Base-by-base conservation (phyloP, 2,888 invertebrate genomes). In the Eupeodes luniger region DNA sequence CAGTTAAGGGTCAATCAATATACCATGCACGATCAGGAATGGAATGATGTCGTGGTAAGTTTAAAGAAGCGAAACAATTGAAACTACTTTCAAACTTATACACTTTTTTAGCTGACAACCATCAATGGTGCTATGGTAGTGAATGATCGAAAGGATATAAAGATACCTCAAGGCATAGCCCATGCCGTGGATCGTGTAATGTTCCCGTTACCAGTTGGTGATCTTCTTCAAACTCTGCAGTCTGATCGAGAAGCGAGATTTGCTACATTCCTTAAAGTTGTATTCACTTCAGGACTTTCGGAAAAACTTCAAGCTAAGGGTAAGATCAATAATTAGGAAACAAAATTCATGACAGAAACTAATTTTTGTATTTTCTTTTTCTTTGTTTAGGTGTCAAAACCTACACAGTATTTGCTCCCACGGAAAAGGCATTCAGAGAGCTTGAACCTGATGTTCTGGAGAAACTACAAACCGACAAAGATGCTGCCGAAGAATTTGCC, bases 121-220 rank as follows among this genome's bases (percentile, higher is more conserved):
- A 96, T 98, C 91, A 98, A 98, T 91, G 98, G 98, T 27, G 97
- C 97, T 36, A 95, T 96, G 93, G 95, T 98, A 19, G 94, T 96
- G 51, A 95, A 96, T n/a, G 97, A 97, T 85, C 97, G 96, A 92
- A 96, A 96, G 92, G 97, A 98, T 92, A 96, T 98, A 74, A 95
- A 96, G 90, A 96, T 97, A 90, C 97, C 97, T 0, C 97, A 98
- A 94, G 97, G 97, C 59, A 95, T 97, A 90, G 97, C 97, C 0
- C 97, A 98, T 91, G 96, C 97, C 0, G 95, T 98, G 0, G 98
- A 98, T 93, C 94, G 97, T 36, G 97, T 97, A 5, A 97, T 98
- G 97, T 98, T 98, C 94, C 98, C 98, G 0, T 94, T 98, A 86
- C 98, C 98, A 0, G 97, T 98, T 0, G 98, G 98, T 1, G 97